phyloP scores from a whole-genome alignment of 2,888 invertebrate genomes.

The Anorthoa munda region DNA sequence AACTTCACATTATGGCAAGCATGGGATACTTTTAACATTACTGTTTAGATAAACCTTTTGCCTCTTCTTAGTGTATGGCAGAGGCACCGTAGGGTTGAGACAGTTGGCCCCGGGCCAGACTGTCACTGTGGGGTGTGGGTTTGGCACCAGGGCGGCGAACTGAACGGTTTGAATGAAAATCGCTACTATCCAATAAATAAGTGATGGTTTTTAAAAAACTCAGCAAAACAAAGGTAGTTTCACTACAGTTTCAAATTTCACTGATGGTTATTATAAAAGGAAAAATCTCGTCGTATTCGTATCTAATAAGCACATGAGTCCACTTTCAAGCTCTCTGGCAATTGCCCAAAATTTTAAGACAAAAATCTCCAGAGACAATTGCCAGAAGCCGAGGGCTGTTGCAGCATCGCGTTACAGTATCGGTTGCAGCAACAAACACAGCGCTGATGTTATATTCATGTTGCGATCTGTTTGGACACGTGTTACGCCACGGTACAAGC shows the following conservation, averaged over 20 bases:
- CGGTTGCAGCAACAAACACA: conserved; percentile 38
- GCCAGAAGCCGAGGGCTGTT: conserved; percentile 11
- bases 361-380: conserved; percentile 46
- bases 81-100: background rate
- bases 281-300: background rate
- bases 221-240: background rate
- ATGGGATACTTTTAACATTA: no score
- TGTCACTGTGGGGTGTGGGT: conserved; percentile 14
- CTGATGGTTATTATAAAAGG: background rate
- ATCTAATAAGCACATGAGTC: conserved; percentile 25
- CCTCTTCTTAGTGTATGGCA: background rate
- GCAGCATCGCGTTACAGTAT: conserved; percentile 31
- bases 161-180: background rate
- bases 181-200: background rate
- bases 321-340: conserved; percentile 29
- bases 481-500: no score
- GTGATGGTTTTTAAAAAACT: background rate
- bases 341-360: conserved; percentile 36
- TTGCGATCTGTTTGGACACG: conserved; percentile 33
- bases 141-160: conserved; percentile 31
- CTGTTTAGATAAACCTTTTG: conserved; percentile 37
- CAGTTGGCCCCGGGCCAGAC: conserved; percentile 54
- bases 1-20: background rate
- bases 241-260: background rate
- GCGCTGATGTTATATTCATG: conserved; percentile 57